Evolutionary conservation across 2,888 invertebrate species (phyloP).

Genomic region (Tiliacea aurago): DNA sequence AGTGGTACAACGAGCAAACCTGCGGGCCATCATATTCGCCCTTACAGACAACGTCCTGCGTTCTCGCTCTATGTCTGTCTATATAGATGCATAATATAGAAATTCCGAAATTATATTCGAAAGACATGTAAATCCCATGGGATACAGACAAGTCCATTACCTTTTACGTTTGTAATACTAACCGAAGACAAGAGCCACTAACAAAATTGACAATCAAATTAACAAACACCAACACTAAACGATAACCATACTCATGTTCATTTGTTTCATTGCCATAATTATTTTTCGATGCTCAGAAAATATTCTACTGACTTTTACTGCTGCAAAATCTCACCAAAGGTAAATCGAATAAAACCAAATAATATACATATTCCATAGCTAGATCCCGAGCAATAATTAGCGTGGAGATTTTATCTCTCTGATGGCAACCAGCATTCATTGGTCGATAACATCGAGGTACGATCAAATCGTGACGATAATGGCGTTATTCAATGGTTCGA

Average conservation of each 20-base stretch:
- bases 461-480: slow-evolving; percentile 57
- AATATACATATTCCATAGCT: slow-evolving; percentile 30
- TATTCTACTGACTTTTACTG: not conserved
- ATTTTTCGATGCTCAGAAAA: too few relatives aligned
- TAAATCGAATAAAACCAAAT: slow-evolving; percentile 26
- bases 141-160: not conserved
- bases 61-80: too few relatives aligned
- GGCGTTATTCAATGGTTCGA: slow-evolving; percentile 38
- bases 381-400: slow-evolving; percentile 47
- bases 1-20: too few relatives aligned
- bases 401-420: slow-evolving; percentile 48
- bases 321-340: not conserved
- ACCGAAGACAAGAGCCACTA: not conserved
- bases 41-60: too few relatives aligned
- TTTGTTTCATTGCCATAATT: too few relatives aligned
- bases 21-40: too few relatives aligned
- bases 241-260: too few relatives aligned
- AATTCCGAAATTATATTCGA: not conserved
- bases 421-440: slow-evolving; percentile 60
- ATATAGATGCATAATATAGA: not conserved
- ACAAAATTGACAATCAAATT: too few relatives aligned
- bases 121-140: not conserved
- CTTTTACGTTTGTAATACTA: not conserved
- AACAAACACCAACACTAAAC: too few relatives aligned
- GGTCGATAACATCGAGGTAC: slow-evolving; percentile 48